phyloP scores from a whole-genome alignment of 2,113 vertebrate genomes.

The Furnarius figulus region DNA sequence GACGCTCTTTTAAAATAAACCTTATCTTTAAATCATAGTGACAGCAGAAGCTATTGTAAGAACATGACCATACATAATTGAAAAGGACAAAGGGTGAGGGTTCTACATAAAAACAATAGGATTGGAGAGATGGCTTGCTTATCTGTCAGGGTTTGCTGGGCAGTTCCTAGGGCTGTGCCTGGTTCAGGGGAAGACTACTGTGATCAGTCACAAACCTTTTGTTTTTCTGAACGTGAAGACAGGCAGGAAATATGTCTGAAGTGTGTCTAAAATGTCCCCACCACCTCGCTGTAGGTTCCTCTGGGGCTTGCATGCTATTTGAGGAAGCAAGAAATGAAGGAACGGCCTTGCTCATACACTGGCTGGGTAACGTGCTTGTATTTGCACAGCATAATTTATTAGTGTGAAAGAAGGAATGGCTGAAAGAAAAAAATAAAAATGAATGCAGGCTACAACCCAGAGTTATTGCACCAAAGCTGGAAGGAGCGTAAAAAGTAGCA shows the following conservation, averaged over 20 bases:
- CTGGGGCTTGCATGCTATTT: neutral
- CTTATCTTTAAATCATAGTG: slow-evolving; percentile 40
- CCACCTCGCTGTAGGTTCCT: neutral
- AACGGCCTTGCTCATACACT: neutral
- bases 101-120: neutral
- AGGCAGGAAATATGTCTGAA: neutral
- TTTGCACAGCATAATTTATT: neutral
- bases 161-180: neutral
- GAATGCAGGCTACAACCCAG: neutral
- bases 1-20: slow-evolving; percentile 3
- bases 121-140: neutral
- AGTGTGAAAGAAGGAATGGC: neutral
- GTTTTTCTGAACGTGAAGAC: neutral
- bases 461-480: slow-evolving; percentile 32
- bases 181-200: neutral
- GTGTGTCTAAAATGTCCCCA: neutral
- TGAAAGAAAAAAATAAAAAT: neutral
- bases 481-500: slow-evolving; percentile 22
- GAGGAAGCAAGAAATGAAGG: neutral
- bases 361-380: neutral
- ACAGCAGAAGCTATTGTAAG: slow-evolving; percentile 38
- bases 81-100: slow-evolving; percentile 48
- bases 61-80: slow-evolving; percentile 43
- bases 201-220: neutral
- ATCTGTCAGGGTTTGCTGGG: neutral